Evolutionary conservation across 2,797 vertebrate genomes (phyloP).

Genomic region (Lagorchestes hirsutus): DNA sequence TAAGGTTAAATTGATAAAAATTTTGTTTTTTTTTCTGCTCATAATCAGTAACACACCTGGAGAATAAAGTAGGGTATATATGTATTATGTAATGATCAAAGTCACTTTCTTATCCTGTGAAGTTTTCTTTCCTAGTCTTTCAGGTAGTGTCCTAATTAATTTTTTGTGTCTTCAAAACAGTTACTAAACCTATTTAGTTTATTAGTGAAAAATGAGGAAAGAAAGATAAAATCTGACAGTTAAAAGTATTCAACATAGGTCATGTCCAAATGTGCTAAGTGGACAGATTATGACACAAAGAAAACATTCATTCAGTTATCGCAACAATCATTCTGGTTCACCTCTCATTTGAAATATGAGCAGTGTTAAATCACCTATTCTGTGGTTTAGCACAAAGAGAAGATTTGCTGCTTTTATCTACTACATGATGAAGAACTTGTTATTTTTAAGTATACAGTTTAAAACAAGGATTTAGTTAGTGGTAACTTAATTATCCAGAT

Average conservation of each 20-base stretch:
- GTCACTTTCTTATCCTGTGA: background rate
- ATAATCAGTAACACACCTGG: background rate
- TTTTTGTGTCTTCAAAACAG: slow-evolving; percentile 12
- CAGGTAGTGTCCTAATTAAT: slow-evolving; percentile 49
- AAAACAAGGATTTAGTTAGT: slow-evolving; percentile 1
- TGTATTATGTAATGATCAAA: background rate
- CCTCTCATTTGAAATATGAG: background rate
- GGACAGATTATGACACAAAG: background rate
- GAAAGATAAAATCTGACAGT: slow-evolving; percentile 21
- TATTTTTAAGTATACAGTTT: slow-evolving; percentile 17
- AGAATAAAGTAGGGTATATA: background rate
- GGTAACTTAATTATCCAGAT: slow-evolving; percentile 7
- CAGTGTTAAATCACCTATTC: background rate
- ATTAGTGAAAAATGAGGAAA: slow-evolving; percentile 22
- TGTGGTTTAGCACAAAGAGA: background rate
- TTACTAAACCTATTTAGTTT: slow-evolving; percentile 41
- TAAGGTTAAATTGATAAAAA: background rate
- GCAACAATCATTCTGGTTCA: slow-evolving; percentile 46
- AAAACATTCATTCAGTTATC: slow-evolving; percentile 29
- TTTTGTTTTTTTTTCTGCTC: background rate
- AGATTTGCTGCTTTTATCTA: background rate
- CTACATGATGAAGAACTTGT: background rate
- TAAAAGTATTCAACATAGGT: slow-evolving; percentile 43
- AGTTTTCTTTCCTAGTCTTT: slow-evolving; percentile 16
- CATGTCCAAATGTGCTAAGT: slow-evolving; percentile 22